Conservation (phyloP, 2,113 vertebrate species). For the Trogon surrucura region DNA sequence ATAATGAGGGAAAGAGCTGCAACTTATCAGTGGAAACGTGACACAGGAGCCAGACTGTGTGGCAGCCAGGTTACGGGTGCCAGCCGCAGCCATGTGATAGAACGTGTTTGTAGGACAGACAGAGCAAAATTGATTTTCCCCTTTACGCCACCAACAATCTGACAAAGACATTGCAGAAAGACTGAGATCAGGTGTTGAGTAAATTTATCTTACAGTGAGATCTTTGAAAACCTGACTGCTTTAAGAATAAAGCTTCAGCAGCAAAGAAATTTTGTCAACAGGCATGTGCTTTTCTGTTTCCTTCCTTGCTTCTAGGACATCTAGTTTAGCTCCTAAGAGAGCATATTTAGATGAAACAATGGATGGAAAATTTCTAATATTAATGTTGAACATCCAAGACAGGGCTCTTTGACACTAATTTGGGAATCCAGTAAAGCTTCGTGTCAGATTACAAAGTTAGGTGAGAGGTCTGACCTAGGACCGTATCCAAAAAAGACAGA, state of each 20-base stretch:
- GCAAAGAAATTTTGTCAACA: neutral
- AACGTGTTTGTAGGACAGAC: neutral
- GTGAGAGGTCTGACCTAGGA: neutral
- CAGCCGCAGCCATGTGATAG: neutral
- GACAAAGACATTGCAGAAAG: neutral
- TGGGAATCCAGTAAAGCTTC: neutral
- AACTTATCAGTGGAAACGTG: neutral
- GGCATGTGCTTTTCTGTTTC: neutral
- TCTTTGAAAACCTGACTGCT: neutral
- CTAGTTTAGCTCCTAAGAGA: neutral
- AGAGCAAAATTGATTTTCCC: neutral
- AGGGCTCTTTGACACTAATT: neutral
- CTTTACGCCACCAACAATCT: neutral
- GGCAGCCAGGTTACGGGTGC: neutral
- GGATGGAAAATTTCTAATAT: neutral
- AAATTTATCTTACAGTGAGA: neutral
- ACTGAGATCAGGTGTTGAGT: neutral
- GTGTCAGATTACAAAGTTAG: neutral
- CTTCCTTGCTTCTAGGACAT: neutral
- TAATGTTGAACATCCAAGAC: neutral
- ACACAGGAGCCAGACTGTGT: neutral
- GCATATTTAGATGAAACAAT: neutral
- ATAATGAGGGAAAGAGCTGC: neutral
- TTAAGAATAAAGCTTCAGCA: neutral
- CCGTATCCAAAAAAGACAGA: neutral